phyloP scores from a whole-genome alignment of 2,797 vertebrate genomes.

The Tarsius wallacei region DNA sequence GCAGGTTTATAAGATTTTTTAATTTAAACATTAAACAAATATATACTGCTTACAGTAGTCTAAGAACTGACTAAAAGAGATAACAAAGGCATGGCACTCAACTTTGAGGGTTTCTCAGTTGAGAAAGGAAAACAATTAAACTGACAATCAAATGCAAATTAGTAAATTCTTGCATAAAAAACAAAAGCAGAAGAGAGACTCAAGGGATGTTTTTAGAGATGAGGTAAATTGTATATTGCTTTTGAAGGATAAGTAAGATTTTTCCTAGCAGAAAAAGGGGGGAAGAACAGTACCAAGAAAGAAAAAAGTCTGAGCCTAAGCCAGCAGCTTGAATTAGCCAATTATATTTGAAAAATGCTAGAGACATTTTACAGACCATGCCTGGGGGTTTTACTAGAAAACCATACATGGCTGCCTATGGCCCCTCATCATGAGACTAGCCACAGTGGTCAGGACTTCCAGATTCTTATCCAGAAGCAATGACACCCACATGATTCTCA shows the following conservation, averaged over 20 bases:
- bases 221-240: background rate
- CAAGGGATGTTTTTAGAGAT: conserved; percentile 5
- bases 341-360: background rate
- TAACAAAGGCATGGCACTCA: background rate
- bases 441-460: background rate
- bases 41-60: conserved; percentile 1
- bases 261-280: background rate
- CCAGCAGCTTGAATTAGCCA: background rate
- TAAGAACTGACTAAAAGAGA: conserved; percentile 7
- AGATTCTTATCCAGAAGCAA: background rate
- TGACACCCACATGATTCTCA: background rate
- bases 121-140: background rate
- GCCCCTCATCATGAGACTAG: background rate
- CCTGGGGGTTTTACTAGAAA: background rate
- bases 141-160: background rate
- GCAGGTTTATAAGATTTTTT: background rate
- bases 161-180: background rate
- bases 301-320: background rate
- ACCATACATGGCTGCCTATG: background rate
- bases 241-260: background rate
- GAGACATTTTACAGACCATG: background rate
- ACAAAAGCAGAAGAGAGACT: background rate
- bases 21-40: background rate
- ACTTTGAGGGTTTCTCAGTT: background rate
- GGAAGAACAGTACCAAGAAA: background rate